Conservation (phyloP, 2,888 invertebrate genomes). For the Gastracanthus pulcherrimus region DNA sequence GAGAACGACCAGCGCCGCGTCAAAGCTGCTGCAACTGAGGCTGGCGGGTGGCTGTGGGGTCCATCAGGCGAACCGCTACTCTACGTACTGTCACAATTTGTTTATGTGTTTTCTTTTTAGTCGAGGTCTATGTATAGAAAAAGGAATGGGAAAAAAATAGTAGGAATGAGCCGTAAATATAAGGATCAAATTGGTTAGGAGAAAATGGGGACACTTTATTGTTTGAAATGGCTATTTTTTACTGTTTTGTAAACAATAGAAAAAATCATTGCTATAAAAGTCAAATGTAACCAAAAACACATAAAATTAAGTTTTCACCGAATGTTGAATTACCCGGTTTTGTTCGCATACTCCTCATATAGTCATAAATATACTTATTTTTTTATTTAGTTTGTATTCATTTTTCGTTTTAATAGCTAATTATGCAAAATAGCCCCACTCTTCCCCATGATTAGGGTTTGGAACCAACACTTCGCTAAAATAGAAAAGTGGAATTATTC, state of each 20-base stretch:
- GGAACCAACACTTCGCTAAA: neutral
- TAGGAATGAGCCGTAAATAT: too few species aligned
- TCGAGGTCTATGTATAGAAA: too few species aligned
- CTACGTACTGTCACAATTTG: slow-evolving; percentile 37
- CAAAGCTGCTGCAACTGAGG: neutral
- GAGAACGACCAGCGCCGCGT: neutral
- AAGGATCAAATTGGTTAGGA: too few species aligned
- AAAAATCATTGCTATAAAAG: too few species aligned
- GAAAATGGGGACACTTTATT: too few species aligned
- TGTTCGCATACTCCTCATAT: neutral
- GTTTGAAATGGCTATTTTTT: too few species aligned
- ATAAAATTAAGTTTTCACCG: too few species aligned
- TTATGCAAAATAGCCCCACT: neutral
- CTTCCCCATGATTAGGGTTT: neutral
- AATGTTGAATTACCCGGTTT: neutral
- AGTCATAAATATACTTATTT: neutral
- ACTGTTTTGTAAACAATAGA: too few species aligned
- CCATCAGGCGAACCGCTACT: slow-evolving; percentile 3
- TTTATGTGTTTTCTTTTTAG: neutral
- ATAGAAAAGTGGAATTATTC: neutral
- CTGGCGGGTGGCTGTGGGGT: neutral
- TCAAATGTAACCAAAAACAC: too few species aligned
- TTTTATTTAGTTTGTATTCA: neutral
- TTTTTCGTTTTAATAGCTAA: neutral
- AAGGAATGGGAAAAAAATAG: neutral